Base-by-base conservation (phyloP, 53 echinoderm and acorn worm genomes). In the Echinarachnius parma region DNA sequence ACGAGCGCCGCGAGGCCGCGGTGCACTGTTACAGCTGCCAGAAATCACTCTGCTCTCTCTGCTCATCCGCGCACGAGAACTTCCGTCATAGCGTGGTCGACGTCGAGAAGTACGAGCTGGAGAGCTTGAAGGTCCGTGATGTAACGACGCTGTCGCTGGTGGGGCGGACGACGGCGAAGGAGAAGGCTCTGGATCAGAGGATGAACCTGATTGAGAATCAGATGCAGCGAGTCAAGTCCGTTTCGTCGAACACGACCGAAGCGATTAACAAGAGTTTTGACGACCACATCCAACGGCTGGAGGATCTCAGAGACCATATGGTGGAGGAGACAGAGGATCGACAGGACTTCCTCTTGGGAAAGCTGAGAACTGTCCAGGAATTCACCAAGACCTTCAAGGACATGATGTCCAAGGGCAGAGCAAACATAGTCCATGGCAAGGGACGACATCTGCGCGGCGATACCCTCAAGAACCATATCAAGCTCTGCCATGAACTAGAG, bases 401-500 rank as follows among this genome's bases (percentile, higher is more conserved):
- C 9, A 29, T 48, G 0, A 46, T 66, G 14, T 28, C 46, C 4
- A 66, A 66, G 48, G 47, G 46, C 31, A 66, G 48, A 20, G 48
- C 31, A 29, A 66, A 46, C 48, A 16, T 66, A 13, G 20, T 46
- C 16, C 46, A 31, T 4, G 47, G 31, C 31, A 66, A 29, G 29
- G 28, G 47, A 2, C 46, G 47, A 31, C 27, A 21, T 18, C 48
- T 66, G 31, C 66, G 66, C 4, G 66, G 66, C 46, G 66, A 46
- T 7, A 33, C 46, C 2, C 48, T 46, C 19, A 4, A 26, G 66
- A 46, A 28, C 28, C 30, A 66, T 48, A 66, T 66, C 66, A 29
- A 18, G 4, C 66, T 66, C 30, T 46, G 66, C 36, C 66, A 66
- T 14, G 48, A 66, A 28, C 66, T 66, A 2, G 66, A 66, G 47